A percentile compares a stretch with the other conserved stretches of the same genome.
Evolutionary conservation across 2,888 invertebrate genomes (phyloP).

Genomic region (Drosophila mimica): DNA sequence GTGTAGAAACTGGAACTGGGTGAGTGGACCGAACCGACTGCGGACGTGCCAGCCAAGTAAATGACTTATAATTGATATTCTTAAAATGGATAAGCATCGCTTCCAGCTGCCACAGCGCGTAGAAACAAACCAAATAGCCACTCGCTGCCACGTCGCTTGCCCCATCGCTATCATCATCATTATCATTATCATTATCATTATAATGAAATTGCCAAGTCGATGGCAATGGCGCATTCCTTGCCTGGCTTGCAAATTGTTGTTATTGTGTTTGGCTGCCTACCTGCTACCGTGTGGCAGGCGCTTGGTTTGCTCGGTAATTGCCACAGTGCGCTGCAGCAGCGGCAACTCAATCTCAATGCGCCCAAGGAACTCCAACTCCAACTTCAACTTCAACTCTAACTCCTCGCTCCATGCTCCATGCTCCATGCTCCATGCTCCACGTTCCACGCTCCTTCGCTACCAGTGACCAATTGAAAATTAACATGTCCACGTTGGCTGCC

Average conservation of each 20-base stretch:
- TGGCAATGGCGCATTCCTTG: conserved; percentile 47
- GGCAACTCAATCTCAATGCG: conserved; percentile 70
- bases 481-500: conserved; percentile 64
- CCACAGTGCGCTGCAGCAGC: conserved; percentile 35
- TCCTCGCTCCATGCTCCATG: too few species aligned
- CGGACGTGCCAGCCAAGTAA: conserved; percentile 72
- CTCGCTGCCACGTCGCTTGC: conserved; percentile 16
- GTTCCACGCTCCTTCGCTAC: not conserved
- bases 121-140: not conserved
- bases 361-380: conserved; percentile 25
- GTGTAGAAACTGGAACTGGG: conserved; percentile 60
- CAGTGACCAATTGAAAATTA: conserved; percentile 75
- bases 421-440: not conserved
- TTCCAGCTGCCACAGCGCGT: conserved; percentile 7
- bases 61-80: conserved; percentile 82
- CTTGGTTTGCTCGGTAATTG: conserved; percentile 68
- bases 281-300: conserved; percentile 63
- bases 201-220: conserved; percentile 63
- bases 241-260: conserved; percentile 54
- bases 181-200: conserved; percentile 71
- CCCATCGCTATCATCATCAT: conserved; percentile 32
- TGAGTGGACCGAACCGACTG: conserved; percentile 56
- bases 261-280: conserved; percentile 32
- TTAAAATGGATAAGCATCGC: conserved; percentile 77
- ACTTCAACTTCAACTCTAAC: not conserved